Base-by-base conservation (phyloP, 1,140 invertebrate species). In the Forficula auricularia region DNA sequence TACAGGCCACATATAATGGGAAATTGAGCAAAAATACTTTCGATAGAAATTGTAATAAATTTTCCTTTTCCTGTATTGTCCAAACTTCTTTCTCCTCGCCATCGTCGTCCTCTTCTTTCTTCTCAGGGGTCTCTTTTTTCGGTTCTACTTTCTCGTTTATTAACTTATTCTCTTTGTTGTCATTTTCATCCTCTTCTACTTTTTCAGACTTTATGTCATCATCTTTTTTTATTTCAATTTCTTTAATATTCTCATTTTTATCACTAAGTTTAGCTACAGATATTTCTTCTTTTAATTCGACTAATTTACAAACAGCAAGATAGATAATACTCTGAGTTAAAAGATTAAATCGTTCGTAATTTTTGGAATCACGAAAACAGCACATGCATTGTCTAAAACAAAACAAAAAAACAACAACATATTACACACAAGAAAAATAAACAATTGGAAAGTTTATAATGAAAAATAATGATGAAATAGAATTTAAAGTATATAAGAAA, bases 1-100 rank as follows among this genome's bases (percentile, higher is more conserved):
- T 92, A 63, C 86, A 87, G 34, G 86, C 86, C 57, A 89, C 73
- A 60, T 95, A 95, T 9, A 89, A 66, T 15, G 88, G 88, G 64
- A 91, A 94, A 60, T 90, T 90, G 42, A 84, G 67, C 44, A 84
- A 63, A 61, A 86, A 86, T 43, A 85, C 72, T 63, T 85, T 86
- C 2, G 80, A 77, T 27, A 83, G 67, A 40, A 86, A 72, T 51
- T 81, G 73, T 49, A 87, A 67, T 8, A 86, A 59, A 58, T 78
- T 79, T 52, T 86, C 82, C 43, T 75, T 73, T 52, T 87, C 82
- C 36, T 78, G 73, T 38, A 79, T 64, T 13, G 68, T 70, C 81
- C 81, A 87, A 30, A 55, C 45, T 38, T 51, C 47, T 22, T 42
- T 40, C 27, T 48, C 42, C 13, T 47, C 48, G 9, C 57, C 50